Evolutionary conservation across 35 echinoderm and acorn worm species (phyloP).

Genomic region (Heliocidaris erythrogramma): DNA sequence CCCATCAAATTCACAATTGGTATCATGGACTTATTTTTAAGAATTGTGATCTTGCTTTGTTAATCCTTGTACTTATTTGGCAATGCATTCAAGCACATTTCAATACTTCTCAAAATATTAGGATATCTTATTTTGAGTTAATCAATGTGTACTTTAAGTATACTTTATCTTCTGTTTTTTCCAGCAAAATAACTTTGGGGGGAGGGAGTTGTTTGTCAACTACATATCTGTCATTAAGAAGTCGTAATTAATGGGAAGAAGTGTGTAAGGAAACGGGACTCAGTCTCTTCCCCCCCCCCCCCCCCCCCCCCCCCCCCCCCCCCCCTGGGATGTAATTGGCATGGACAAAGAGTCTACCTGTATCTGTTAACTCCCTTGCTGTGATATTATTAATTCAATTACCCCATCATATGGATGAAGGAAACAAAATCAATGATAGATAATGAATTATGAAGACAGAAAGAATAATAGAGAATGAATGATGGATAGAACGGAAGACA

Average conservation of each 20-base stretch:
- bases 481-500: neutral
- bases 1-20: too few relatives aligned
- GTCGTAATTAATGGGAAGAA: neutral
- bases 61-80: too few relatives aligned
- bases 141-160: too few relatives aligned
- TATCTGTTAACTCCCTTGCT: constrained; percentile 2
- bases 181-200: too few relatives aligned
- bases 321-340: neutral
- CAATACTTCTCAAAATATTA: too few relatives aligned
- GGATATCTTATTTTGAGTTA: too few relatives aligned
- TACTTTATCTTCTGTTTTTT: too few relatives aligned
- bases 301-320: neutral
- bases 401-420: neutral
- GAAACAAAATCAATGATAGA: neutral
- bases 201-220: neutral
- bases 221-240: neutral
- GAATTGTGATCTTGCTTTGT: too few relatives aligned
- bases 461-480: neutral
- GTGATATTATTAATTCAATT: neutral
- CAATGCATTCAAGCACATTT: too few relatives aligned
- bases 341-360: neutral
- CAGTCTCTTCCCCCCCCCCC: neutral
- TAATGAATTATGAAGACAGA: neutral
- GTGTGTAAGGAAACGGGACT: neutral
- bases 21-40: too few relatives aligned